A percentile compares a stretch with the other conserved stretches of the same genome.
Evolutionary conservation across 2,888 invertebrate genomes (phyloP).

Genomic region (Cryptophagus acutangulus): DNA sequence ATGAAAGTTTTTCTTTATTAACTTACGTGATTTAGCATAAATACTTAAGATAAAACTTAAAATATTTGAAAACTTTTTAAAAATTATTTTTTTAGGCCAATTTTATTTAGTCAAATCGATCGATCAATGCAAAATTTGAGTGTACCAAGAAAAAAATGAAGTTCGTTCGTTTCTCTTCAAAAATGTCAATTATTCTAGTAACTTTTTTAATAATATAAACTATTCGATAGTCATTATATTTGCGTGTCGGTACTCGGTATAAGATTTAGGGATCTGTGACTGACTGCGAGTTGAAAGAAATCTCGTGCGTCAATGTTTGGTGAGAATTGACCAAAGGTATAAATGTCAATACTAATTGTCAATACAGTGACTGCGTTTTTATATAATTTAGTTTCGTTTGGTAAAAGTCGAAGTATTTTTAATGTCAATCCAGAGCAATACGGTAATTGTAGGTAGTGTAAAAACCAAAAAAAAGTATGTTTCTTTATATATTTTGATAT

Average conservation of each 20-base stretch:
- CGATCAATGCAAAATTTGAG: too few species aligned
- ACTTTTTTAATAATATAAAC: neutral
- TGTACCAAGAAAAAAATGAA: too few species aligned
- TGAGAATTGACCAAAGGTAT: slow-evolving; percentile 48
- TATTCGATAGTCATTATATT: slow-evolving; percentile 30
- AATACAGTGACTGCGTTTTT: slow-evolving; percentile 39
- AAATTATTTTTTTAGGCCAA: too few species aligned
- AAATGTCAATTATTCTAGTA: slow-evolving; percentile 27
- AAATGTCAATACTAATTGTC: slow-evolving; percentile 50
- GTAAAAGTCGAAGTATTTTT: slow-evolving; percentile 41
- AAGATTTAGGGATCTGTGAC: slow-evolving; percentile 19
- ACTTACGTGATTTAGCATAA: too few species aligned
- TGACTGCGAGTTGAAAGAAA: slow-evolving; percentile 14
- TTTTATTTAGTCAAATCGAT: too few species aligned
- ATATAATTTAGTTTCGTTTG: slow-evolving; percentile 29
- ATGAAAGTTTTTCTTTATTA: too few species aligned
- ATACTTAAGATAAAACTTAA: too few species aligned
- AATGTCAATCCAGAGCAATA: slow-evolving; percentile 52
- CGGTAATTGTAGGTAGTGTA: slow-evolving; percentile 46
- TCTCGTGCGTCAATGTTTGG: slow-evolving; percentile 22
- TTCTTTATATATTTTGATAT: slow-evolving; percentile 48
- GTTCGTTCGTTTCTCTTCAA: slow-evolving; percentile 18
- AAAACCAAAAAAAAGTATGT: slow-evolving; percentile 36
- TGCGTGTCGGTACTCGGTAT: slow-evolving; percentile 35
- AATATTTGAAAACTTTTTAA: too few species aligned